Evolutionary conservation across 2,888 invertebrate genomes (phyloP).

Genomic region (Macrophya annulata): DNA sequence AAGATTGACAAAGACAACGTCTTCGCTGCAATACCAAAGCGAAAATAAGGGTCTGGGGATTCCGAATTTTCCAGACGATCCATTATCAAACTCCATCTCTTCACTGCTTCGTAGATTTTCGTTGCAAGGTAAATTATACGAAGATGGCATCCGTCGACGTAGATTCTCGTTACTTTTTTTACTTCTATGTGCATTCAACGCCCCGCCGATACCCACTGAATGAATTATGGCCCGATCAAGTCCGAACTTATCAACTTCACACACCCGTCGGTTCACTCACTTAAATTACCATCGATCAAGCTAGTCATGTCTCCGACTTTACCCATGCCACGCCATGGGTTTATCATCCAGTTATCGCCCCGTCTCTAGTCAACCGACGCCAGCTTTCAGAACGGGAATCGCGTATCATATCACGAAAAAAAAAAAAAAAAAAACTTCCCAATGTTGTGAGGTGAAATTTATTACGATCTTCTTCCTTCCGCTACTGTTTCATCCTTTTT

Average conservation of each 20-base stretch:
- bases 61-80: conserved; percentile 9
- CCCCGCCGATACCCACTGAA: not conserved
- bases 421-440: not conserved
- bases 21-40: not conserved
- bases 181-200: not conserved
- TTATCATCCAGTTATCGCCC: conserved; percentile 27
- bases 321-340: not conserved
- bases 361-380: conserved; percentile 16
- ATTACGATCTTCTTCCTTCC: conserved; percentile 11
- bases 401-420: not conserved
- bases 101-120: not conserved
- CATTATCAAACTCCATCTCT: conserved; percentile 9
- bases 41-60: not conserved
- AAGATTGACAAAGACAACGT: conserved; percentile 17
- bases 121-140: not conserved
- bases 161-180: not conserved
- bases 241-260: conserved; percentile 23
- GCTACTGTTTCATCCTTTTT: not conserved
- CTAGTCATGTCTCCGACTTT: conserved; percentile 24
- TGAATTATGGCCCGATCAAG: conserved; percentile 37
- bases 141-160: not conserved
- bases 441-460: not conserved
- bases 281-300: conserved; percentile 44
- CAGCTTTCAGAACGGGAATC: not conserved
- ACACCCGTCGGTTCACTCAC: conserved; percentile 34